Conservation (phyloP, 37 sponge, comb jelly and placozoan genomes). For the Cladorhizidae sp. region DNA sequence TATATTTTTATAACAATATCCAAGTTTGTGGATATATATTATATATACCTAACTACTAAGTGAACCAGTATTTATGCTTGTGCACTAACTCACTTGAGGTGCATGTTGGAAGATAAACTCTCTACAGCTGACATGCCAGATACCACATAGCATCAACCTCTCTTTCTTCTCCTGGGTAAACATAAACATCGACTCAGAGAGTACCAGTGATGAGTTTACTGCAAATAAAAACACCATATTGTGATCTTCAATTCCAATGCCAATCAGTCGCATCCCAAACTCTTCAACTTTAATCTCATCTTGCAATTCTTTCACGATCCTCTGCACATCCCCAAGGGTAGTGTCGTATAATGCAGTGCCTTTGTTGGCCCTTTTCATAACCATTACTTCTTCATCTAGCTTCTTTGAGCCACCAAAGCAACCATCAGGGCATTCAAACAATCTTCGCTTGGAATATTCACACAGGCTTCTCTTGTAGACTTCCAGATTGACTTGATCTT, state of each 20-base stretch:
- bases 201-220: background rate
- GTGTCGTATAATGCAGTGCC: background rate
- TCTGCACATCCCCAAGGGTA: background rate
- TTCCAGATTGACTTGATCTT: background rate
- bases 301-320: background rate
- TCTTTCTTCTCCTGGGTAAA: background rate
- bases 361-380: background rate
- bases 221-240: background rate
- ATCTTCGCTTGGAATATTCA: background rate
- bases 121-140: slow-evolving; percentile 3
- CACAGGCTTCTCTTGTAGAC: background rate
- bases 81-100: slow-evolving; percentile 1
- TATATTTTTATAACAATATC: too few relatives aligned
- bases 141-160: background rate
- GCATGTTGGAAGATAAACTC: background rate
- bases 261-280: background rate
- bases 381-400: background rate
- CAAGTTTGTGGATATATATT: too few relatives aligned
- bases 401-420: background rate
- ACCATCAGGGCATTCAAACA: slow-evolving; percentile 9
- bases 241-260: background rate
- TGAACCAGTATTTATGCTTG: too few relatives aligned
- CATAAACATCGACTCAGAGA: background rate
- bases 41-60: too few relatives aligned
- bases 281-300: background rate